Conservation (phyloP, 1,140 invertebrate species). For the Pentalonia nigronervosa region DNA sequence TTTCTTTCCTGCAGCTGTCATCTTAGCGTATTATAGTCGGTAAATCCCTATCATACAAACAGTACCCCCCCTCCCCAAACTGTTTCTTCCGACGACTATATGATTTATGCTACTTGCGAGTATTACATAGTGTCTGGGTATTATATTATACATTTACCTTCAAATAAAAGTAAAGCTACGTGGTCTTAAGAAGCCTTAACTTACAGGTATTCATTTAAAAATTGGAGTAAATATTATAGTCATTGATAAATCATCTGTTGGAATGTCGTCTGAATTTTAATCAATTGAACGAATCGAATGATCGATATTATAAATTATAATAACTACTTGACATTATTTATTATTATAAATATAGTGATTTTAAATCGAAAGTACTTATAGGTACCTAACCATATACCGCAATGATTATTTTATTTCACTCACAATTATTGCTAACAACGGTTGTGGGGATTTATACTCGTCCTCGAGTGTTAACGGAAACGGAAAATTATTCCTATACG, state of each 20-base stretch:
- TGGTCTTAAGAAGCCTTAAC: not conserved
- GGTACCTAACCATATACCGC: not conserved
- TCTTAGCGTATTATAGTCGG: not conserved
- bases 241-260: not conserved
- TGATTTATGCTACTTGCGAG: not conserved
- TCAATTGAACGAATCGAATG: not conserved
- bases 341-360: not conserved
- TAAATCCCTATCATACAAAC: not conserved
- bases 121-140: not conserved
- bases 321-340: not conserved
- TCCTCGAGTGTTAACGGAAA: not conserved
- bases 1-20: conserved; percentile 1
- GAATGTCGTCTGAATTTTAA: not conserved
- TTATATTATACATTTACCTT: not conserved
- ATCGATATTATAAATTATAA: not conserved
- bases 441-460: not conserved
- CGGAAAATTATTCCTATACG: not conserved
- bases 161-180: not conserved
- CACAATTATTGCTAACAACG: not conserved
- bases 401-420: not conserved
- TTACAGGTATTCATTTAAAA: too few relatives aligned
- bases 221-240: not conserved
- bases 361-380: not conserved
- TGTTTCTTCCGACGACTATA: not conserved
- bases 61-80: not conserved